phyloP scores from a whole-genome alignment of 1,140 invertebrate genomes.

The Drosophila sp. region DNA sequence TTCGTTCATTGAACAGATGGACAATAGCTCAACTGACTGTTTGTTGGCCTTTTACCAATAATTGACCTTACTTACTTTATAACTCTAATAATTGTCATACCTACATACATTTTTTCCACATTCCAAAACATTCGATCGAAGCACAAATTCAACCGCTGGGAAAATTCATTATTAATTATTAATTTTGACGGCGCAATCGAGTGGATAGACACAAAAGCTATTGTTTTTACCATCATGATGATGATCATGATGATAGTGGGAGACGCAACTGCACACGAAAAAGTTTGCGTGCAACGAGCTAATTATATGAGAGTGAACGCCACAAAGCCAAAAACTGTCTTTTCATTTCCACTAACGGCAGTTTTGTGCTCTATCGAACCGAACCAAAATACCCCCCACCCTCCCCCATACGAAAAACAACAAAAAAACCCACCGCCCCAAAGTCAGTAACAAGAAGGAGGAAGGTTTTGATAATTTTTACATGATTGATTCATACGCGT shows the following conservation, averaged over 20 bases:
- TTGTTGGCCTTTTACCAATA: constrained; percentile 65
- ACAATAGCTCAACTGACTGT: constrained; percentile 35
- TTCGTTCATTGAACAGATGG: constrained; percentile 21
- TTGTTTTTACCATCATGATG: constrained; percentile 1
- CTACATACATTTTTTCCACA: constrained; percentile 25
- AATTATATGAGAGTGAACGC: constrained; percentile 2
- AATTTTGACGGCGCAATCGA: constrained; percentile 60
- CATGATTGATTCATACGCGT: constrained; percentile 71
- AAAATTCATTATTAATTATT: constrained; percentile 73
- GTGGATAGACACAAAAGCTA: constrained; percentile 34
- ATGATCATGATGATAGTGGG: not conserved
- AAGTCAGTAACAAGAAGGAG: constrained; percentile 4
- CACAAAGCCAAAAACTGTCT: constrained; percentile 3
- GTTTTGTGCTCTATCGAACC: constrained; percentile 37
- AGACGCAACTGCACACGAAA: constrained; percentile 4
- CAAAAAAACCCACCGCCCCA: constrained; percentile 8
- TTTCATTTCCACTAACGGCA: constrained; percentile 11
- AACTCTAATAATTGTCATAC: constrained; percentile 48
- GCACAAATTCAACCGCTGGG: constrained; percentile 38
- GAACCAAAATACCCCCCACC: constrained; percentile 8
- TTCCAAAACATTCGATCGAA: constrained; percentile 11
- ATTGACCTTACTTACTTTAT: constrained; percentile 54
- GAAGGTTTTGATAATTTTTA: constrained; percentile 55
- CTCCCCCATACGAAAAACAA: not conserved
- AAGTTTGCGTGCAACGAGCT: constrained; percentile 36